A percentile compares a stretch with the other conserved stretches of the same genome.
Conservation (phyloP, 2,888 invertebrate genomes). For the Lepidocyrtoides sp. region DNA sequence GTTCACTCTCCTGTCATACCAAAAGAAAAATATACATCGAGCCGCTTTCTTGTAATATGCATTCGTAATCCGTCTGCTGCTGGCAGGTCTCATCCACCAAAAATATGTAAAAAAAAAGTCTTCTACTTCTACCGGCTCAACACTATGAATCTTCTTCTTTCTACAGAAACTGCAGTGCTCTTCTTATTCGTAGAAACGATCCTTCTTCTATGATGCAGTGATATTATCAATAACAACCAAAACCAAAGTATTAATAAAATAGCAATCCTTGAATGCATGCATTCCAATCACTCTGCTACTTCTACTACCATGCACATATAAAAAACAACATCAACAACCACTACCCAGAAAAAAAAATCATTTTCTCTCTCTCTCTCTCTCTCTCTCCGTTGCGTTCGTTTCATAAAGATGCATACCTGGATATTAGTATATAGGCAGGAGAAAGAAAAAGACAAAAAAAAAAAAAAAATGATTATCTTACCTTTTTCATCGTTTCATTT, state of each 20-base stretch:
- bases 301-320: background rate
- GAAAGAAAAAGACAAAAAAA: background rate
- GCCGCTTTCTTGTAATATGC: slow-evolving; percentile 31
- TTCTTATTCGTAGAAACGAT: background rate
- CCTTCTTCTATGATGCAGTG: background rate
- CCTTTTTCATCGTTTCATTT: slow-evolving; percentile 74
- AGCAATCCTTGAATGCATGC: background rate
- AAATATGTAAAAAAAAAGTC: background rate
- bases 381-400: too few relatives aligned
- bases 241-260: background rate
- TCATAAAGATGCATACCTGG: too few relatives aligned
- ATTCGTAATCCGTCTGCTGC: background rate
- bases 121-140: slow-evolving; percentile 23
- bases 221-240: slow-evolving; percentile 14
- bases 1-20: slow-evolving; percentile 34
- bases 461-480: slow-evolving; percentile 73
- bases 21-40: slow-evolving; percentile 19
- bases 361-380: background rate
- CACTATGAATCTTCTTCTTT: too few relatives aligned
- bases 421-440: background rate
- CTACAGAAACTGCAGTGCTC: too few relatives aligned
- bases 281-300: background rate
- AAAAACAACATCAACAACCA: background rate
- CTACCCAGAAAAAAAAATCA: background rate
- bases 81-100: background rate